Evolutionary conservation across 2,797 vertebrate species (phyloP), one percentile per base, ranked within the genome.

Genomic region (Spea hammondii): DNA sequence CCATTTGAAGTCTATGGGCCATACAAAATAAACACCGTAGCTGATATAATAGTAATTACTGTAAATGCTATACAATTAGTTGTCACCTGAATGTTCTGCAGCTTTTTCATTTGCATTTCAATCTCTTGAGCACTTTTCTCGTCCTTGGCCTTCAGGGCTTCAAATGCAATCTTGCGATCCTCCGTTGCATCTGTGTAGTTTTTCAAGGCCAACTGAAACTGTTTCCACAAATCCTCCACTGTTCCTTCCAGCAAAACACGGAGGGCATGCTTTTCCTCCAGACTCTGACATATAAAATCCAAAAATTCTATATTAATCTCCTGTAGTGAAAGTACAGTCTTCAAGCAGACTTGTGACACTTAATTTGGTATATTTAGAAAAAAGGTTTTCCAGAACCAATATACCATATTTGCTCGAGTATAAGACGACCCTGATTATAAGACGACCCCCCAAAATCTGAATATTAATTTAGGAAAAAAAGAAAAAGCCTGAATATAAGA

Each of bases 11-110:
- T 32, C 32, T 32, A 32, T 32, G 32, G 32, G 32, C 2, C 32
- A 32, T 32, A 2, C 32, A 32, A 32, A 32, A 32, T 32, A 32
- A 32, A 17, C 17, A 17, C 17, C 17, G 1, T 32, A 32, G 32
- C 32, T 3, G 32, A 32, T 32, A 32, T 32, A 32, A 32, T 32
- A 32, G 32, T 32, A 32, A 32, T 32, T 32, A 32, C 32, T 32
- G 32, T 2, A 32, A 32, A 32, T 32, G 32, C 32, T 32, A 32
- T 32, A 32, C 32, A 32, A 2, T 62, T 12, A 62, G 32, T 32
- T 4, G 9, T 53, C 64, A 95, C 95, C 92, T 94, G 93, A 8
- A 95, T 85, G 67, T 85, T 93, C 83, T 92, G 92, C 78, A 94
- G 85, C 85, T 84, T 94, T 82, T 85, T 92, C 49, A 88, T 86